Conservation (phyloP, 2,888 invertebrate genomes). For the Synanthedon andrenaeformis region DNA sequence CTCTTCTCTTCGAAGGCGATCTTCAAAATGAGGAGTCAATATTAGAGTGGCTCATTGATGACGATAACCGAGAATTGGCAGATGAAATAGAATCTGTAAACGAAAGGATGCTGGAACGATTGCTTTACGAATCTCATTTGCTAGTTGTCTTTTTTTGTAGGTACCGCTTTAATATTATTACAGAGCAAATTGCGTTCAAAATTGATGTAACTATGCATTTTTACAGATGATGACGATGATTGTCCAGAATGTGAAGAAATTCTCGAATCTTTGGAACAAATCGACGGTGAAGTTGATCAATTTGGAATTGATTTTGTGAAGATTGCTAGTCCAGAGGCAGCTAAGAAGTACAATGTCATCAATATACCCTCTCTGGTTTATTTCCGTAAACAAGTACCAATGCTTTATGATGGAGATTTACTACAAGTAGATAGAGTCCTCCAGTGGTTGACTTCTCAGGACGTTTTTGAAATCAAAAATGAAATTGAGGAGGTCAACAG, state of each 20-base stretch:
- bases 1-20: slow-evolving; percentile 89
- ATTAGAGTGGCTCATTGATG: slow-evolving; percentile 92
- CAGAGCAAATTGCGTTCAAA: neutral
- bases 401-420: slow-evolving; percentile 90
- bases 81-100: slow-evolving; percentile 96
- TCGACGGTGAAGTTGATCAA: slow-evolving; percentile 94
- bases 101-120: slow-evolving; percentile 86
- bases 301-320: slow-evolving; percentile 96
- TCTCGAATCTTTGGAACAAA: slow-evolving; percentile 89
- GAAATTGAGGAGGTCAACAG: slow-evolving; percentile 97
- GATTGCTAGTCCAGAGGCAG: slow-evolving; percentile 84
- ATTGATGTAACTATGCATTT: neutral
- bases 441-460: slow-evolving; percentile 92
- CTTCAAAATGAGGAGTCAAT: slow-evolving; percentile 92
- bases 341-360: slow-evolving; percentile 84
- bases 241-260: slow-evolving; percentile 94
- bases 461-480: slow-evolving; percentile 94
- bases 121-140: slow-evolving; percentile 87
- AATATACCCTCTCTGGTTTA: slow-evolving; percentile 89
- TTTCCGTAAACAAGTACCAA: slow-evolving; percentile 84
- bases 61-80: slow-evolving; percentile 91
- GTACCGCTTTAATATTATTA: slow-evolving; percentile 13
- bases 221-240: slow-evolving; percentile 81
- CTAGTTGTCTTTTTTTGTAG: slow-evolving; percentile 93
- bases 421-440: slow-evolving; percentile 87